A percentile compares a stretch with the other conserved stretches of the same genome.
Conservation (phyloP, 2,113 vertebrate species). For the Psittacara wagleri region DNA sequence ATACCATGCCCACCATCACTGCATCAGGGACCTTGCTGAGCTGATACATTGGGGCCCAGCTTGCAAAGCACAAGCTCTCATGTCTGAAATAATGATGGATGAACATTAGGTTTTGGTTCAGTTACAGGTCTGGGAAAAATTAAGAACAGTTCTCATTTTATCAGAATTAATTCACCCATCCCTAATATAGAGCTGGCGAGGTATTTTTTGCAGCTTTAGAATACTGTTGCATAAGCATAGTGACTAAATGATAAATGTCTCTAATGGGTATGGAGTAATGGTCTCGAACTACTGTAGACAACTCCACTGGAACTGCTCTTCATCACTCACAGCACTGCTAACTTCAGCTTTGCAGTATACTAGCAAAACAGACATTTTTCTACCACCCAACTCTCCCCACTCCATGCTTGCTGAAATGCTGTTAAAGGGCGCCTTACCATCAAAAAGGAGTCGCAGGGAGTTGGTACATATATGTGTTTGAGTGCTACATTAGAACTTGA, state of each 20-base stretch:
- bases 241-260: conserved; percentile 66
- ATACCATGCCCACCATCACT: not conserved
- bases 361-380: not conserved
- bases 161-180: conserved; percentile 40
- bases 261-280: conserved; percentile 26
- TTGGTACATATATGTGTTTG: too few relatives aligned
- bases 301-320: not conserved
- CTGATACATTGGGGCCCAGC: not conserved
- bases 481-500: not conserved
- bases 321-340: not conserved
- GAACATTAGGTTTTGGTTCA: conserved; percentile 56
- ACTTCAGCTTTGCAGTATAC: not conserved
- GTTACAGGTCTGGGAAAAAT: conserved; percentile 50
- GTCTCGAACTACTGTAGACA: conserved; percentile 18
- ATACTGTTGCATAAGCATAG: conserved; percentile 49
- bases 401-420: not conserved
- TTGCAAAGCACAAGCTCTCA: conserved; percentile 28
- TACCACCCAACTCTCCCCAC: not conserved
- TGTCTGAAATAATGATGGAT: conserved; percentile 56
- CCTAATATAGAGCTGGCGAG: conserved; percentile 35
- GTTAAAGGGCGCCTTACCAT: not conserved
- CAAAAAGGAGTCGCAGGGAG: not conserved
- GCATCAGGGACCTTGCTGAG: conserved; percentile 14
- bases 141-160: conserved; percentile 19
- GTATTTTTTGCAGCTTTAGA: conserved; percentile 16